Evolutionary conservation across 2,797 vertebrate species (phyloP), one percentile per base, ranked within the genome.

Genomic region (Fundulus diaphanus): DNA sequence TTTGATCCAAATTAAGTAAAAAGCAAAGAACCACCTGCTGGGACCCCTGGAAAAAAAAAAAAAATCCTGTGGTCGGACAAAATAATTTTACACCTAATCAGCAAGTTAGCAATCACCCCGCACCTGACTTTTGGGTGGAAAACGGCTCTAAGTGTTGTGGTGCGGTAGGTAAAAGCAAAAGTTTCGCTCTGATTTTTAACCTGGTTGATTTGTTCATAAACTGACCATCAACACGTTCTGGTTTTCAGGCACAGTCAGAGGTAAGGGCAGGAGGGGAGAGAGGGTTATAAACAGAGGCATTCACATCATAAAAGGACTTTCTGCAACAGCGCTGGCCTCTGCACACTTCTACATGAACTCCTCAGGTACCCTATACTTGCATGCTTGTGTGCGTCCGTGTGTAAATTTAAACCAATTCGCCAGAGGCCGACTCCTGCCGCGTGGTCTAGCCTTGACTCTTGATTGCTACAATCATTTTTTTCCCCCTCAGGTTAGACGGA

Each of bases 381-480:
- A 78, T 80, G 66, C 73, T 3, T 73, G 71, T 70, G 68, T 70
- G 75, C 68, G 35, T 71, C 59, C 46, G 49, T 75, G 77, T 81
- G 76, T 85, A 76, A 42, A 88, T 89, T 82, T 86, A 79, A 88
- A 84, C 79, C 88, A 85, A 82, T 89, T 84, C 84, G 82, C 54
- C 69, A 74, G 66, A 76, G 79, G 37, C 52, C 18, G 31, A 73
- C 87, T 88, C 89, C 83, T 61, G 86, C 78, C 22, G 40, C 68
- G 88, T 18, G 15, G 70, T 80, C 80, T 9, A 56, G 81, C 65
- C 81, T 85, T 67, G 72, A 82, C 82, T 87, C 81, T 78, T 89
- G 91, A 92, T 91, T 88, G 88, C 80, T 71, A 73, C 83, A 91
- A 90, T 92, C 88, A 82, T 87, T 56, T 74, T 67, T 40, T 70